Percentiles rank a stretch among this genome's conserved stretches.
Evolutionary conservation across 2,888 invertebrate genomes (phyloP).

Genomic region (Thalpophila matura): DNA sequence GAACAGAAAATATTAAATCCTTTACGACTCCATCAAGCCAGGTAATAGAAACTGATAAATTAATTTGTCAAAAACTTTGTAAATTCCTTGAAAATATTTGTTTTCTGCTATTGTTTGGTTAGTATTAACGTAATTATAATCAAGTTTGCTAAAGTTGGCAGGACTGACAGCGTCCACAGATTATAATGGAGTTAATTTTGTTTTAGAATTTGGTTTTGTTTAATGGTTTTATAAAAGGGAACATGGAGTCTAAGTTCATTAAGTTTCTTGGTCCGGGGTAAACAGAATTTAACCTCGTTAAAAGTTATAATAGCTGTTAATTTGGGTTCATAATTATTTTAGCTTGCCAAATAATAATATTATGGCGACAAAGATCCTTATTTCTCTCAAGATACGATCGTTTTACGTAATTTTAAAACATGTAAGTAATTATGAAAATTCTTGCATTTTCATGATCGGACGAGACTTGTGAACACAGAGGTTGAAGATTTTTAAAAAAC

Average conservation of each 20-base stretch:
- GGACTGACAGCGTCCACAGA: constrained; percentile 35
- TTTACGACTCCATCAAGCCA: constrained; percentile 65
- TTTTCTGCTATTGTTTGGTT: constrained; percentile 48
- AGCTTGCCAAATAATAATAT: constrained; percentile 8
- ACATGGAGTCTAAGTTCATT: neutral
- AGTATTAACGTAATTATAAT: constrained; percentile 41
- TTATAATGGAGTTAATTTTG: constrained; percentile 42
- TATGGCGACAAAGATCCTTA: neutral
- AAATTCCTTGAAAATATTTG: constrained; percentile 50
- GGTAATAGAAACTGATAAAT: constrained; percentile 69
- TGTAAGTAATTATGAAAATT: too few relatives aligned
- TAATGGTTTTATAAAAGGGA: constrained; percentile 8
- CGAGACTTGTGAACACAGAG: too few relatives aligned
- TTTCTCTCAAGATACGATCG: neutral
- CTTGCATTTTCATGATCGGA: too few relatives aligned
- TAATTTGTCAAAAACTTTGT: constrained; percentile 70
- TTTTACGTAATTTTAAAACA: neutral
- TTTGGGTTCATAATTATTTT: constrained; percentile 17
- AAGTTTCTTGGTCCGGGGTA: constrained; percentile 3
- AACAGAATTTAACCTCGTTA: constrained; percentile 34
- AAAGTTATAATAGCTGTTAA: constrained; percentile 32
- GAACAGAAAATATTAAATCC: constrained; percentile 64
- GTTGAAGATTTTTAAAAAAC: too few relatives aligned
- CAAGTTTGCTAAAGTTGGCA: constrained; percentile 39
- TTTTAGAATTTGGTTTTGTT: constrained; percentile 30